A percentile compares a stretch with the other conserved stretches of the same genome.
Conservation (phyloP, 2,113 vertebrate species). For the Tretioscincus oriximinensis region DNA sequence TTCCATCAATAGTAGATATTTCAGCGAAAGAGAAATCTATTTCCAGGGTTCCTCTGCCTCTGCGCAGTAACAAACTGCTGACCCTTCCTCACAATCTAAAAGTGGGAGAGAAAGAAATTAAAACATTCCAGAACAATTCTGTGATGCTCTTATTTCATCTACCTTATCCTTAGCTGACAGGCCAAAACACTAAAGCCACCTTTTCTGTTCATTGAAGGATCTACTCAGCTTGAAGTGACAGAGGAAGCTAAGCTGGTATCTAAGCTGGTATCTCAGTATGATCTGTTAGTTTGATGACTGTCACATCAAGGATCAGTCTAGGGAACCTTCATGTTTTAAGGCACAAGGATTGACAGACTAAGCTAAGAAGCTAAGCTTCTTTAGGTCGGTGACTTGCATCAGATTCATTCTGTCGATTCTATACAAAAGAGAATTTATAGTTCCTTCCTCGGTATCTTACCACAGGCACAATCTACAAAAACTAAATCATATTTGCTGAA, state of each 20-base stretch:
- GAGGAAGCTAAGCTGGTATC: conserved; percentile 9
- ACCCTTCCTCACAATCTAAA: conserved; percentile 3
- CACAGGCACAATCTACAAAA: neutral
- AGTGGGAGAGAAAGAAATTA: conserved; percentile 1
- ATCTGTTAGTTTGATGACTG: conserved; percentile 17
- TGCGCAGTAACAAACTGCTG: neutral
- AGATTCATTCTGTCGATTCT: neutral
- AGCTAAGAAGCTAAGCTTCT: conserved; percentile 15
- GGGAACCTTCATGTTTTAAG: conserved; percentile 20
- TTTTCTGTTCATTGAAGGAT: conserved; percentile 14
- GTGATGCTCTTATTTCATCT: conserved; percentile 6
- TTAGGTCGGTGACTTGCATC: neutral
- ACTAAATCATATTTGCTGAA: neutral
- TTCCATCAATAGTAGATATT: conserved; percentile 10
- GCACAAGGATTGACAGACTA: neutral
- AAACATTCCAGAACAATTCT: conserved; percentile 1
- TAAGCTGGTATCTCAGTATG: conserved; percentile 8
- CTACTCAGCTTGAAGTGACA: conserved; percentile 9
- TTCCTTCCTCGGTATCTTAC: neutral
- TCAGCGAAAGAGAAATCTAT: neutral
- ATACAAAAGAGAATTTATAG: neutral
- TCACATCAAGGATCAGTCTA: conserved; percentile 12
- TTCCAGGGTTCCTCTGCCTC: neutral
- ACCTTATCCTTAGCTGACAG: conserved; percentile 7
- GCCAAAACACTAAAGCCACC: conserved; percentile 13